Percentiles rank a stretch among this genome's conserved stretches.
Conservation (phyloP, 1,140 invertebrate species). For the Limonius californicus region DNA sequence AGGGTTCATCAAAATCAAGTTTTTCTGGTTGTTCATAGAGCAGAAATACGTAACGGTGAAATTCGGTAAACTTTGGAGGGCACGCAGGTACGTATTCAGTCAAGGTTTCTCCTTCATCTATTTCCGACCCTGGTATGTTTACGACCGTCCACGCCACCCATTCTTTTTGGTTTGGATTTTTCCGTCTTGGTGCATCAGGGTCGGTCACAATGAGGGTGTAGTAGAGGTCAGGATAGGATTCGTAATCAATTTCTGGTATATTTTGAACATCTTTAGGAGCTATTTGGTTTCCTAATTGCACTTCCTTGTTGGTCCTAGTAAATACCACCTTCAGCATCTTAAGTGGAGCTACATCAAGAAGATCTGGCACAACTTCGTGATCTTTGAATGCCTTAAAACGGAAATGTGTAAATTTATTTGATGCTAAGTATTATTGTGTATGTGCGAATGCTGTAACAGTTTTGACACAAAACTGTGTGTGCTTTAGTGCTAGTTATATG, state of each 20-base stretch:
- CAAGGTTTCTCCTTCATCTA: constrained; percentile 62
- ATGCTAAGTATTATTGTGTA: no score
- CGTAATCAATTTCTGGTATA: constrained; percentile 59
- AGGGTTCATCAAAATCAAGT: constrained; percentile 63
- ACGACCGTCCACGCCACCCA: constrained; percentile 89
- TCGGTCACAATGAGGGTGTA: constrained; percentile 80
- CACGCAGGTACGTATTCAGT: constrained; percentile 80
- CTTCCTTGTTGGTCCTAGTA: constrained; percentile 32
- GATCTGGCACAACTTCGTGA: constrained; percentile 50
- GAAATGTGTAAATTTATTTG: no score
- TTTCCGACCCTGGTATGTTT: constrained; percentile 77
- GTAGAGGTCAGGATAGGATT: constrained; percentile 52
- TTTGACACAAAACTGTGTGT: no score
- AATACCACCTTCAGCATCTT: constrained; percentile 30
- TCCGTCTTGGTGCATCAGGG: constrained; percentile 87
- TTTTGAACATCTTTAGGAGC: constrained; percentile 66
- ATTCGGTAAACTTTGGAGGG: constrained; percentile 72
- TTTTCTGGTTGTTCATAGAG: constrained; percentile 77
- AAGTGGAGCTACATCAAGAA: constrained; percentile 46
- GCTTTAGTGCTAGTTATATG: no score
- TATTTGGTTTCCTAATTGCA: constrained; percentile 62
- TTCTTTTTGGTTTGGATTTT: constrained; percentile 77
- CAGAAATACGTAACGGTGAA: constrained; percentile 87
- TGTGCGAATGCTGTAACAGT: no score
- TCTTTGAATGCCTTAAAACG: constrained; percentile 36